phyloP scores from a whole-genome alignment of 2,888 invertebrate genomes.

The Coenonympha glycerion region DNA sequence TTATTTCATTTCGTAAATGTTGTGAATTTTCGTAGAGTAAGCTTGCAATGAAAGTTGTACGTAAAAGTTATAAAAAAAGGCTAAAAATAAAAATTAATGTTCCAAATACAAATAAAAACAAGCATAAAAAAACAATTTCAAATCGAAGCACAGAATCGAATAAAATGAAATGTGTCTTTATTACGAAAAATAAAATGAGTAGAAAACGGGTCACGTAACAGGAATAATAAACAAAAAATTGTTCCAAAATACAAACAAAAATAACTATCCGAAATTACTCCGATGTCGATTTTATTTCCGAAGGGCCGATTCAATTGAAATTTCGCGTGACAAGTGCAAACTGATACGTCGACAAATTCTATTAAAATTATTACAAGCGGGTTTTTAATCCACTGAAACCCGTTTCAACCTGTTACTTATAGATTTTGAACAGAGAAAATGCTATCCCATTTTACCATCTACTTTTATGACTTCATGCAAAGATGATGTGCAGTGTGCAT shows the following conservation, averaged over 20 bases:
- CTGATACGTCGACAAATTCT: not conserved
- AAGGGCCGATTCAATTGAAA: slow-evolving; percentile 2
- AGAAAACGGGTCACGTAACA: not conserved
- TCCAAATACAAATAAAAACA: not conserved
- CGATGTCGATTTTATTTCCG: not conserved
- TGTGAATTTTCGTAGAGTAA: too few species aligned
- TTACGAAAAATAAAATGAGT: not conserved
- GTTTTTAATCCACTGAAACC: not conserved
- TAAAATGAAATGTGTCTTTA: not conserved
- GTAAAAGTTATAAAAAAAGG: too few species aligned
- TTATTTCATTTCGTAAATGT: too few species aligned
- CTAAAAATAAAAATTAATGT: not conserved
- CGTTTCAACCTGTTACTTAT: not conserved
- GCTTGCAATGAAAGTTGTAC: too few species aligned
- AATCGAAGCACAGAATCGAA: not conserved
- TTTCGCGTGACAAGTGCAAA: not conserved
- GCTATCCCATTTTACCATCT: too few species aligned
- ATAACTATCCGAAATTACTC: not conserved
- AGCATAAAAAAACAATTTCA: not conserved
- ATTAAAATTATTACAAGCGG: not conserved
- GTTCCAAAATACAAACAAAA: slow-evolving; percentile 1
- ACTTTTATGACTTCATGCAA: too few species aligned
- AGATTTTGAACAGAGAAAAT: too few species aligned
- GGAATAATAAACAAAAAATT: slow-evolving; percentile 3
- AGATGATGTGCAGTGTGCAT: too few species aligned